Evolutionary conservation across 2,888 invertebrate genomes (phyloP), one percentile per base, ranked within the genome.

Genomic region (Pteria penguin): DNA sequence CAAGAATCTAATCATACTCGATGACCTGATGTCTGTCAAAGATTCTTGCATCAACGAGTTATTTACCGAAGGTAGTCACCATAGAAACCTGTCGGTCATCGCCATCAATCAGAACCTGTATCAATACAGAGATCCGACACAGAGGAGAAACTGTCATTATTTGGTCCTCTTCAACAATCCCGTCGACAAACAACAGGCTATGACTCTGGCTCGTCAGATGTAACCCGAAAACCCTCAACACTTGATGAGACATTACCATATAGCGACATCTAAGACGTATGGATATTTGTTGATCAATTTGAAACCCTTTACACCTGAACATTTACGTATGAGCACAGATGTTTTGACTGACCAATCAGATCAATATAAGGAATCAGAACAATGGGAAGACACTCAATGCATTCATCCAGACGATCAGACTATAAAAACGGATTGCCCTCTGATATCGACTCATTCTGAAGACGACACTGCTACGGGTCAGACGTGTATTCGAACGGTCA

Each of bases 51-150:
- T 78, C 14, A 81, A 70, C 14, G 77, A 80, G 18, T 66, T 82
- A 26, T 77, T 79, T 65, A 82, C 77, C 0, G 80, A 80, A 26
- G 80, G 79, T 8, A 75, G 77, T 2, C 78, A 80, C 60, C 82
- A 82, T 32, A 62, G 80, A 52, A 75, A 68, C 11, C 61, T 80
- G 26, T 78, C 78, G 0, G 72, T 81, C 24, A 69, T 80, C 18
- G 75, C 77, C 14, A 76, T 77, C 4, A 76, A 79, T 52, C 80
- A 82, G 36, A 80, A 78, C 32, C 55, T 82, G 24, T 80, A 75
- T 54, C 76, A 62, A 24, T 79, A 58, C 58, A 80, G 79, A 60
- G 82, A n/a, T n/a, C n/a, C n/a, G n/a, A n/a, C n/a, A n/a, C n/a
- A n/a, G n/a, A n/a, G n/a, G n/a, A n/a, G n/a, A n/a, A n/a, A n/a